Evolutionary conservation across 2,888 invertebrate species (phyloP).

Genomic region (Drosophila hamatofila): DNA sequence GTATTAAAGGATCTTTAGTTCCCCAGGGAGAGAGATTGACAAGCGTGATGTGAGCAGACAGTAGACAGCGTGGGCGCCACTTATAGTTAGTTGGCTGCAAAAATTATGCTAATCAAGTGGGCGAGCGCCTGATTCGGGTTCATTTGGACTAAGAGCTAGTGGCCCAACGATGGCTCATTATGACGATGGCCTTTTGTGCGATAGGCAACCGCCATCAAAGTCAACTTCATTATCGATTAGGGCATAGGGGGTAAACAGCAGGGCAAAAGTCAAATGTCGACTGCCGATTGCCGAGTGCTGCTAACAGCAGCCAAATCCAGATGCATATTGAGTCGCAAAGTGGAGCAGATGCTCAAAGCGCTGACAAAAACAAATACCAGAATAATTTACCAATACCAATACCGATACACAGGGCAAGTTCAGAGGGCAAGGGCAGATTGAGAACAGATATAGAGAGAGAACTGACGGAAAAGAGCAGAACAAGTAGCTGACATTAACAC

Average conservation of each 20-base stretch:
- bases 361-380: constrained; percentile 73
- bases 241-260: constrained; percentile 16
- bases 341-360: constrained; percentile 43
- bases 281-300: constrained; percentile 30
- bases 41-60: background rate
- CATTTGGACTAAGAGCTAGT: constrained; percentile 12
- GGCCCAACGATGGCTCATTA: constrained; percentile 57
- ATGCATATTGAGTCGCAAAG: constrained; percentile 71
- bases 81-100: constrained; percentile 32
- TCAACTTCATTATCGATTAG: constrained; percentile 74
- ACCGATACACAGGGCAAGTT: constrained; percentile 33
- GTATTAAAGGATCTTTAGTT: constrained; percentile 49
- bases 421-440: constrained; percentile 12
- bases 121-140: constrained; percentile 17
- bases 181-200: constrained; percentile 54
- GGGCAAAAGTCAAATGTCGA: constrained; percentile 30
- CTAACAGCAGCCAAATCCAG: constrained; percentile 49
- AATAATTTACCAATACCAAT: constrained; percentile 74
- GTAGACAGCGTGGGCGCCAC: background rate
- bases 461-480: constrained; percentile 27
- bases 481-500: constrained; percentile 74
- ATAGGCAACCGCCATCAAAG: constrained; percentile 33
- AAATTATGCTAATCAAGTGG: constrained; percentile 68
- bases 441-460: background rate
- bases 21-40: background rate